Percentiles rank a stretch among this genome's conserved stretches.
phyloP scores from a whole-genome alignment of 2,113 vertebrate species.

The Willisornis vidua region DNA sequence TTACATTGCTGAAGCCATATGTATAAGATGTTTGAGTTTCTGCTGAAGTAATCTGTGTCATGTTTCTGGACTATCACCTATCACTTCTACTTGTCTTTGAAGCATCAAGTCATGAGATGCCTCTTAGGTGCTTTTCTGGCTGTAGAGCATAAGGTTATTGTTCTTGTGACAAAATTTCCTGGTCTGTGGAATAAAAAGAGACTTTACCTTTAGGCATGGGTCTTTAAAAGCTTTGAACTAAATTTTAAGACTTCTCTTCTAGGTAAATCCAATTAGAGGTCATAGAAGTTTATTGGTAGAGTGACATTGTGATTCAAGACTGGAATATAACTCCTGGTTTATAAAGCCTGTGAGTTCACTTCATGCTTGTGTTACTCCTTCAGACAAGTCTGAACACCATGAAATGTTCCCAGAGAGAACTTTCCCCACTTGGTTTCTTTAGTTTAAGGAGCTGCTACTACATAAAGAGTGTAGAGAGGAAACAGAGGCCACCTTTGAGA shows the following conservation, averaged over 20 bases:
- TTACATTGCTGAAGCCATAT: background rate
- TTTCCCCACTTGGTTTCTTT: background rate
- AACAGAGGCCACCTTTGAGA: background rate
- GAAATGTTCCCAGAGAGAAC: background rate
- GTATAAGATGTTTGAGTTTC: background rate
- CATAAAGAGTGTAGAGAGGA: background rate
- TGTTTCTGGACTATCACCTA: conserved; percentile 17
- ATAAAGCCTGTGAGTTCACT: background rate
- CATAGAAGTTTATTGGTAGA: background rate
- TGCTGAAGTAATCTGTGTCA: background rate
- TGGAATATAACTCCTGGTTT: background rate
- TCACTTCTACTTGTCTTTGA: conserved; percentile 3
- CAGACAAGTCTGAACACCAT: background rate
- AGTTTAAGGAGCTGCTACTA: background rate
- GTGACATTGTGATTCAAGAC: background rate
- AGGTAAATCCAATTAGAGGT: background rate
- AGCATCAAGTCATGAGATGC: background rate
- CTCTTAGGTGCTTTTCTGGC: background rate
- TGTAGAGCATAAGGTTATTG: background rate
- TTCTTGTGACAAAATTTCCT: background rate
- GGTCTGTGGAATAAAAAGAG: background rate
- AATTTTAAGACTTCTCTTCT: background rate
- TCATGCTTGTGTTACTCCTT: background rate
- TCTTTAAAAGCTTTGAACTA: background rate
- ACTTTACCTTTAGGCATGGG: background rate